phyloP scores from a whole-genome alignment of 2,888 invertebrate genomes.

The Protonemura montana region DNA sequence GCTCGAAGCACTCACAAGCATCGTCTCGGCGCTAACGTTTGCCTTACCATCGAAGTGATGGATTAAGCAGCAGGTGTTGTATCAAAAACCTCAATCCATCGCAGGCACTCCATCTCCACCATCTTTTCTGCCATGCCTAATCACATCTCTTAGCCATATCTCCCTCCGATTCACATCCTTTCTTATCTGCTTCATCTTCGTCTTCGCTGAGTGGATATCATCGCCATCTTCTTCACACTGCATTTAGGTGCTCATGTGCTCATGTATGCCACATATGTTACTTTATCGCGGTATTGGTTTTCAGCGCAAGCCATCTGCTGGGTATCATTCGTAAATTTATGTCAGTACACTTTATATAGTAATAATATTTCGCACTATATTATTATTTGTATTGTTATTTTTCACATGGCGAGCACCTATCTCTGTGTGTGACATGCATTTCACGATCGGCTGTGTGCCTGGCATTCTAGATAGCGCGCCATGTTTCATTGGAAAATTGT shows the following conservation, averaged over 20 bases:
- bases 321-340: not conserved
- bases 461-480: not conserved
- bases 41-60: not conserved
- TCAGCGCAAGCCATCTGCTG: not conserved
- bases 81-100: conserved; percentile 7
- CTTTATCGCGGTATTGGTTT: not conserved
- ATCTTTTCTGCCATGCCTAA: not conserved
- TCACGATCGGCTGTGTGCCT: not conserved
- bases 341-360: not conserved
- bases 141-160: not conserved
- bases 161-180: not conserved
- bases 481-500: not conserved
- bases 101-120: not conserved
- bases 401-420: not conserved
- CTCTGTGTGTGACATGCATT: not conserved
- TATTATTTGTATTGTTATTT: not conserved
- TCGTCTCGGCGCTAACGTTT: not conserved
- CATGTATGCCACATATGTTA: not conserved
- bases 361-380: not conserved
- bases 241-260: not conserved
- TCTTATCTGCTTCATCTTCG: not conserved
- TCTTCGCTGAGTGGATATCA: not conserved
- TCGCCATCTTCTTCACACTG: not conserved
- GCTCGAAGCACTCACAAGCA: too few species aligned
- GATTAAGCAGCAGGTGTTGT: conserved; percentile 12